Percentiles rank a stretch among this genome's conserved stretches.
Conservation (phyloP, 2,888 invertebrate genomes). For the Miltochrista miniata region DNA sequence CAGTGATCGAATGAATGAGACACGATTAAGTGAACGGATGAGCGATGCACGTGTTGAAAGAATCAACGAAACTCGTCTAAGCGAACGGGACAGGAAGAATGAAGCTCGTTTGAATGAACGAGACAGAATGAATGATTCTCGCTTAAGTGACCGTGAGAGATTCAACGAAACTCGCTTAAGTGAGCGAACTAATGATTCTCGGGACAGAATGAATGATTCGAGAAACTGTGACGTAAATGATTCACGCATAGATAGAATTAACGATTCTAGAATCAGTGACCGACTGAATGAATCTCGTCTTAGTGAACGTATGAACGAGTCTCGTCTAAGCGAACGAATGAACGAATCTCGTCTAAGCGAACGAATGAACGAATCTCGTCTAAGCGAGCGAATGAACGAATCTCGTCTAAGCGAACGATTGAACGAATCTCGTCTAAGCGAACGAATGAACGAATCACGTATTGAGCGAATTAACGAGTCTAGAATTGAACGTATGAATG, state of each 20-base stretch:
- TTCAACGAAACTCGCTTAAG: conserved; percentile 27
- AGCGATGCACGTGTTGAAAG: conserved; percentile 22
- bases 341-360: conserved; percentile 40
- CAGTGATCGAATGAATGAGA: conserved; percentile 25
- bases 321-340: conserved; percentile 43
- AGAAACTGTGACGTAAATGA: conserved; percentile 50
- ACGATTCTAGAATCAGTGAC: conserved; percentile 44
- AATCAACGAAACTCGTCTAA: conserved; percentile 31
- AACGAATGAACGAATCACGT: conserved; percentile 48
- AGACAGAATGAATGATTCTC: conserved; percentile 33
- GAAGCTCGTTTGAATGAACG: conserved; percentile 31
- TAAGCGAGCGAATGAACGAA: conserved; percentile 52
- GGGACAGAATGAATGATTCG: conserved; percentile 44
- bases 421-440: conserved; percentile 56
- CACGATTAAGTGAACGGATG: conserved; percentile 14
- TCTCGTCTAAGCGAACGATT: conserved; percentile 56
- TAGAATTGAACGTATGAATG: conserved; percentile 51
- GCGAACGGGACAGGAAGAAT: conserved; percentile 25
- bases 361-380: conserved; percentile 47
- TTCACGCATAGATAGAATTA: conserved; percentile 28
- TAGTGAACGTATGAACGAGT: conserved; percentile 48
- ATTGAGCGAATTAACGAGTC: conserved; percentile 45
- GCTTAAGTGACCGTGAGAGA: conserved; percentile 36
- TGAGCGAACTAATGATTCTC: conserved; percentile 43
- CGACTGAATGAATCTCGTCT: conserved; percentile 56